Evolutionary conservation across 2,113 vertebrate species (phyloP), one percentile per base, ranked within the genome.

Genomic region (Circaetus gallicus): DNA sequence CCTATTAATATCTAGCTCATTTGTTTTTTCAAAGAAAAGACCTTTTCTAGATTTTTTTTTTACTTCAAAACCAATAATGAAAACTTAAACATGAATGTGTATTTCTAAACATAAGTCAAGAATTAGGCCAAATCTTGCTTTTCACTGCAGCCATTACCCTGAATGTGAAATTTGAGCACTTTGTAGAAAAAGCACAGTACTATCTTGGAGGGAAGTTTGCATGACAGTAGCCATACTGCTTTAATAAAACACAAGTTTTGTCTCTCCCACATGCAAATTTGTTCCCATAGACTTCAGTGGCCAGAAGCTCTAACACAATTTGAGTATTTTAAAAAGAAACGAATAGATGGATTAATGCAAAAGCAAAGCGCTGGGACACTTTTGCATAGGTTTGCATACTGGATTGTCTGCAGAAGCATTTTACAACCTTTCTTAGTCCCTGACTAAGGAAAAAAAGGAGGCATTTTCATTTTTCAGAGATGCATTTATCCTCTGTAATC

Each of bases 221-320:
- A 28, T 19, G 36, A 49, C 34, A 76, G 73, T 31, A 82, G 40
- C 45, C 45, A 50, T 32, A 34, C 16, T 59, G 67, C 55, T 76
- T 70, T 70, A 87, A 93, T 82, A 87, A 95, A 87, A 91, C 47
- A 16, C 49, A 89, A 53, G 38, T 83, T 86, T 78, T 70, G 40
- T 47, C 63, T 89, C 59, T 95, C 47, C 36, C 49, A 78, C 43
- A n/a, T 80, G 63, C 36, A 74, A 34, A 43, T 76, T 34, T 38
- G 4, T 82, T 65, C 74, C 42, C 21, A 19, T 43, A 47, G n/a
- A 34, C 20, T 80, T 81, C 65, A 58, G 63, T 20, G 56, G 10
- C 36, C 61, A 45, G 49, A 47, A 66, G 6, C 3, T 72, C 24
- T 29, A 55, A 67, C 11, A 42, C 7, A 56, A 47, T 50, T 32